phyloP scores from a whole-genome alignment of 2,113 vertebrate species.

The Nibea coibor region DNA sequence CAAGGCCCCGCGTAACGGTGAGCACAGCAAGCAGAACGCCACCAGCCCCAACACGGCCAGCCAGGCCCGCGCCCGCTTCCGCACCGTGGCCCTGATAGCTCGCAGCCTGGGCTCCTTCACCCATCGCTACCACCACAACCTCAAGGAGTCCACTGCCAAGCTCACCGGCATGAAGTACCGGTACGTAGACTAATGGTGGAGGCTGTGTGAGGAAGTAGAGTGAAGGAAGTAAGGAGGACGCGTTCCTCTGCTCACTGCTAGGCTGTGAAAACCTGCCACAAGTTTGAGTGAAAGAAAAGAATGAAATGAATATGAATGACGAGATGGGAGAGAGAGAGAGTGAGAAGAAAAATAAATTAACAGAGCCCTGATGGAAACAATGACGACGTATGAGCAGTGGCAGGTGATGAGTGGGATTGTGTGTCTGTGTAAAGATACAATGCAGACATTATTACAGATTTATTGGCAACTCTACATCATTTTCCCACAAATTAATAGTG shows the following conservation, averaged over 20 bases:
- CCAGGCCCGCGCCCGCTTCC: constrained; percentile 93
- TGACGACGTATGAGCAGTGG: constrained; percentile 38
- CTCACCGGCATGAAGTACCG: constrained; percentile 99
- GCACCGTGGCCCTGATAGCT: constrained; percentile 97
- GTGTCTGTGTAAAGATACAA: constrained; percentile 32
- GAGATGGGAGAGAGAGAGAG: neutral
- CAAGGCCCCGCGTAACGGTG: constrained; percentile 92
- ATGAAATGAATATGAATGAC: neutral
- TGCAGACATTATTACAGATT: constrained; percentile 28
- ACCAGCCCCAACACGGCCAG: constrained; percentile 90
- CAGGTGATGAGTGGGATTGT: constrained; percentile 68
- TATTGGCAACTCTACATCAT: constrained; percentile 12
- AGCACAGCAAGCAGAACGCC: constrained; percentile 95
- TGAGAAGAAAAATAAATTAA: neutral
- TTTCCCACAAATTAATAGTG: neutral
- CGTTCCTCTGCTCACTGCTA: neutral
- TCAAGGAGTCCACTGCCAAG: constrained; percentile 98
- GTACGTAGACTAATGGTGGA: constrained; percentile 80
- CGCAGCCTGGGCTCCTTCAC: constrained; percentile 96
- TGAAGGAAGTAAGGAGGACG: neutral
- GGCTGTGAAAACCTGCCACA: constrained; percentile 4
- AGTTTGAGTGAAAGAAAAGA: neutral
- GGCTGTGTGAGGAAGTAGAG: constrained; percentile 23
- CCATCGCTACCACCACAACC: constrained; percentile 96
- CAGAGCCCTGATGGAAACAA: constrained; percentile 27